These are phyloP conservation scores for Megatriorchis doriae DNA, from an alignment of 2,113 vertebrate genomes.

Conservation along the genomic window DNA sequence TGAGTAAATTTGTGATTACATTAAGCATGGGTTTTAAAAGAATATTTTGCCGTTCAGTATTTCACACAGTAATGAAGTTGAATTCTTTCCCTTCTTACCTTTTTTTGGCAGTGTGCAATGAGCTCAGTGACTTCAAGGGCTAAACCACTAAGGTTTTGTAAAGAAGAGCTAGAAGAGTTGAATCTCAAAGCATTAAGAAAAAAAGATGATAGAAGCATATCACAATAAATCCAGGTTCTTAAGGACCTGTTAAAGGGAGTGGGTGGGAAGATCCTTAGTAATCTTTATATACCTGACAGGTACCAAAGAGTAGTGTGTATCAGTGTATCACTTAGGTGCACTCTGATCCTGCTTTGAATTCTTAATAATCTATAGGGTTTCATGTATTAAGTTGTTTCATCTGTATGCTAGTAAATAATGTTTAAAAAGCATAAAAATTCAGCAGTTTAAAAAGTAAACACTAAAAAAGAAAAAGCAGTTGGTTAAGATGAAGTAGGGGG, in stretches of 20 bases:
- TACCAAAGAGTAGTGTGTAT: neutral
- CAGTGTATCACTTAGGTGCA: neutral
- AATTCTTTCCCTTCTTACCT: conserved; percentile 1
- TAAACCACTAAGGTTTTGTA: neutral
- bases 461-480: neutral
- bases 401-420: neutral
- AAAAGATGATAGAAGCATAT: neutral
- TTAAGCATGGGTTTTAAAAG: neutral
- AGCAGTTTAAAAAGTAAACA: neutral
- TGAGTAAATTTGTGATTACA: conserved; percentile 34
- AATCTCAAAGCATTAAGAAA: neutral
- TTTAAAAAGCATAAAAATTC: neutral
- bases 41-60: conserved; percentile 16
- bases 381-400: neutral
- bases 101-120: neutral
- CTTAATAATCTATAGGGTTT: neutral
- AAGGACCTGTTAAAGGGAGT: neutral
- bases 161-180: neutral
- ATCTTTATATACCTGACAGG: neutral
- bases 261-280: neutral
- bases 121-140: neutral
- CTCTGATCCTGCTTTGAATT: neutral
- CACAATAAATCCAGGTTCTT: neutral
- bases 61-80: neutral
- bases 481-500: neutral